Conservation (phyloP, 2,797 vertebrate species). For the Pseudotriccus pelzelni region DNA sequence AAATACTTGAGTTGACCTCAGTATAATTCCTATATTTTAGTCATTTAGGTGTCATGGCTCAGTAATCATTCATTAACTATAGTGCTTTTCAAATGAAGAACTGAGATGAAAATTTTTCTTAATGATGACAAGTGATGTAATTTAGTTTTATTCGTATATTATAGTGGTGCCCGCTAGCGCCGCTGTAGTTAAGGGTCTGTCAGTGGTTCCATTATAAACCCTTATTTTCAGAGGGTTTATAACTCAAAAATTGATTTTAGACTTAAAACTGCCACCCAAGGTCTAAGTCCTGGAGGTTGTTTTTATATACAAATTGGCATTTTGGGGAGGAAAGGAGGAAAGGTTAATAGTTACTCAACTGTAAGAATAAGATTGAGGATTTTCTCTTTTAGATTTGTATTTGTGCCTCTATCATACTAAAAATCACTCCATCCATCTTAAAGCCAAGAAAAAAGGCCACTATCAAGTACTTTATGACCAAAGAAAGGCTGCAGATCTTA, state of each 20-base stretch:
- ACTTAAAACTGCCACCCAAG: conserved; percentile 58
- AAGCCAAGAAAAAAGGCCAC: not conserved
- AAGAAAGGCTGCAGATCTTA: not conserved
- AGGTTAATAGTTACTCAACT: conserved; percentile 50
- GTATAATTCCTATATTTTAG: conserved; percentile 79
- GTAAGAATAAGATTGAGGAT: conserved; percentile 16
- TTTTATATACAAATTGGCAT: conserved; percentile 72
- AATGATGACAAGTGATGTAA: conserved; percentile 81
- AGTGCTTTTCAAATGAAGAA: conserved; percentile 78
- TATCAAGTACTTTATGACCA: not conserved
- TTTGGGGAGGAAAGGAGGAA: conserved; percentile 19
- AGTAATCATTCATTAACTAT: conserved; percentile 80
- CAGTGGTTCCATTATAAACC: conserved; percentile 59
- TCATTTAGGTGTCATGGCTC: conserved; percentile 80
- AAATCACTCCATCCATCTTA: not conserved
- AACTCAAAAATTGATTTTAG: conserved; percentile 69
- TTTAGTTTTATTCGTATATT: conserved; percentile 77
- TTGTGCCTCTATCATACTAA: not conserved
- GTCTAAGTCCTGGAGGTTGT: conserved; percentile 63
- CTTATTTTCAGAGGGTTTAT: conserved; percentile 54
- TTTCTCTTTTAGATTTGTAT: conserved; percentile 10
- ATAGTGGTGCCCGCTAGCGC: conserved; percentile 68
- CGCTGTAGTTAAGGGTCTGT: conserved; percentile 67
- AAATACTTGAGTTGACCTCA: conserved; percentile 78
- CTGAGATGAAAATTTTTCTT: conserved; percentile 78